A percentile compares a stretch with the other conserved stretches of the same genome.
Evolutionary conservation across 2,797 vertebrate species (phyloP).

Genomic region (Chaetodon trifasciatus): DNA sequence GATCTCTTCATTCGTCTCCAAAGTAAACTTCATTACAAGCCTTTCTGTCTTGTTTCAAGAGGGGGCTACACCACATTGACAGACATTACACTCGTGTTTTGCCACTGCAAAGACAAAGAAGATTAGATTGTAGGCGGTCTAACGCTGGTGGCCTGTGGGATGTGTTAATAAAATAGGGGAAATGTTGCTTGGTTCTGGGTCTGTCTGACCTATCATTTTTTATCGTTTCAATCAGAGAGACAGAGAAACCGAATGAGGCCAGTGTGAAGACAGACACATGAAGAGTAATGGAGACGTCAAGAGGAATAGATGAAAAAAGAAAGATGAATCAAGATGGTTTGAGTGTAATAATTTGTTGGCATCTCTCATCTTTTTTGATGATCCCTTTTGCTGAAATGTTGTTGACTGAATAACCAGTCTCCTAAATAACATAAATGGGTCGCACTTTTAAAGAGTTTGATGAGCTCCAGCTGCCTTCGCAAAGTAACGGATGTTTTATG

Average conservation of each 20-base stretch:
- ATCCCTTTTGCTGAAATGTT: background rate
- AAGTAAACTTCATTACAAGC: constrained; percentile 58
- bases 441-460: background rate
- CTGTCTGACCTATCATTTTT: background rate
- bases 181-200: background rate
- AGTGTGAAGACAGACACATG: background rate
- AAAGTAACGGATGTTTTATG: constrained; percentile 14
- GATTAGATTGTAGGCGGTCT: constrained; percentile 23
- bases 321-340: background rate
- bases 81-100: constrained; percentile 17
- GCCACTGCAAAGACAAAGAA: background rate
- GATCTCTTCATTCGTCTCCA: constrained; percentile 41
- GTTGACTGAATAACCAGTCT: constrained; percentile 1
- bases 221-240: background rate
- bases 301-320: background rate
- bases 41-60: constrained; percentile 35
- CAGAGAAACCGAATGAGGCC: background rate
- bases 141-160: constrained; percentile 5
- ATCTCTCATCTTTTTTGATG: background rate
- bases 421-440: background rate
- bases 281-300: background rate
- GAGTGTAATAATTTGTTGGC: constrained; percentile 1
- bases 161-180: background rate
- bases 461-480: constrained; percentile 3
- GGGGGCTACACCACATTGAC: constrained; percentile 18